Evolutionary conservation across 2,888 invertebrate genomes (phyloP), one percentile per base, ranked within the genome.

Genomic region (Catocala sponsa): DNA sequence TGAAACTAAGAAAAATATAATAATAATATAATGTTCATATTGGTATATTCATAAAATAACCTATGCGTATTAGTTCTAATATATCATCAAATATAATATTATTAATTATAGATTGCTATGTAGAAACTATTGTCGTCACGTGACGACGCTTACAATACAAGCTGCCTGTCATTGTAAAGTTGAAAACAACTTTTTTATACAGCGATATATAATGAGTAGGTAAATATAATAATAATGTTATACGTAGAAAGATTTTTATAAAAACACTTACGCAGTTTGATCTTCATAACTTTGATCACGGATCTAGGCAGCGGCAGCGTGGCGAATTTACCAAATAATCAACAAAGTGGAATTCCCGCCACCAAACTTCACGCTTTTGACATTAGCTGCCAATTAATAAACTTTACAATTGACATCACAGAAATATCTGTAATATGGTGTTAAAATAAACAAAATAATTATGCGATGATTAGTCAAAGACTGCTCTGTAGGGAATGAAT

Each of bases 221-320:
- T 9, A 6, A 38, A 38, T 38, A 4, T 7, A 38, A 38, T 6
- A 46, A 15, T 46, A 0, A 1, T 32, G 25, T 25, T 25, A 25
- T 25, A 25, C 25, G 25, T 25, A 25, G 25, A 4, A 41, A 7
- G 6, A 38, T 41, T 41, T 2, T 6, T 32, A 13, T 6, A 41
- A 12, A 35, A 55, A 63, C 70, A 91, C 94, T 94, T 76, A 94
- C 94, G 94, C 87, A 94, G 83, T 88, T 94, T 94, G 81, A 94
- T 94, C 89, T 94, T 94, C 94, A 94, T 94, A 81, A 94, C 94
- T 90, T 92, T 93, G 79, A 94, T 94, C 87, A 94, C 92, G 74
- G 94, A 94, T 80, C 86, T 94, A 78, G 90, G 89, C 89, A 91
- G 91, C 89, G 90, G 89, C 90, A 91, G 91, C 90, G 90, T 94